phyloP scores from a whole-genome alignment of 1,140 invertebrate genomes.

The Ceratina japonica region DNA sequence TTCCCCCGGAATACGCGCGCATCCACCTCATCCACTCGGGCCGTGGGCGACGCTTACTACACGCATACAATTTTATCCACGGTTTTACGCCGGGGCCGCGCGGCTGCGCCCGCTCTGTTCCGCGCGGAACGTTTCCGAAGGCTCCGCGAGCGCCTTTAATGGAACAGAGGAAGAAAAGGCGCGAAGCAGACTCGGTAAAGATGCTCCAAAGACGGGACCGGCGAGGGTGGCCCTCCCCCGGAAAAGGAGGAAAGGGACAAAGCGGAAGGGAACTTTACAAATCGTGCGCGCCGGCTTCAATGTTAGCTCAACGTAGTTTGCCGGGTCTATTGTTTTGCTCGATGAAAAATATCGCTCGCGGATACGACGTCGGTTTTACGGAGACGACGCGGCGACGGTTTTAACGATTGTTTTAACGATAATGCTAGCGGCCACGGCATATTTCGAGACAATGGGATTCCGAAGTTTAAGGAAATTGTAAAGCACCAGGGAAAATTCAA shows the following conservation, averaged over 20 bases:
- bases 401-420: constrained; percentile 16
- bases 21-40: constrained; percentile 34
- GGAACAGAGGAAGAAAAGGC: constrained; percentile 32
- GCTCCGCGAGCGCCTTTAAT: constrained; percentile 22
- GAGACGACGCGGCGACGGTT: not conserved
- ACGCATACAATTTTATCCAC: constrained; percentile 13
- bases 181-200: constrained; percentile 22
- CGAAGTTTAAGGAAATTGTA: not conserved
- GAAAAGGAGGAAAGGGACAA: not conserved
- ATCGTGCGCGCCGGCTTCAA: constrained; percentile 44
- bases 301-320: constrained; percentile 29
- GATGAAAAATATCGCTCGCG: constrained; percentile 17
- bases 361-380: not conserved
- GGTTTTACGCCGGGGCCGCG: not conserved
- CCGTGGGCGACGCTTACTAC: constrained; percentile 23
- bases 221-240: too few species aligned
- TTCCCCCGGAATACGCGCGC: not conserved
- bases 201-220: constrained; percentile 4
- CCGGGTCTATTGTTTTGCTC: constrained; percentile 17
- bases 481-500: not conserved
- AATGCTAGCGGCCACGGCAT: not conserved
- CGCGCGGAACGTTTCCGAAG: constrained; percentile 20
- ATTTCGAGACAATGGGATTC: not conserved
- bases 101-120: not conserved
- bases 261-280: constrained; percentile 40